Conservation (phyloP, 2,113 vertebrate genomes). For the Columbina picui region DNA sequence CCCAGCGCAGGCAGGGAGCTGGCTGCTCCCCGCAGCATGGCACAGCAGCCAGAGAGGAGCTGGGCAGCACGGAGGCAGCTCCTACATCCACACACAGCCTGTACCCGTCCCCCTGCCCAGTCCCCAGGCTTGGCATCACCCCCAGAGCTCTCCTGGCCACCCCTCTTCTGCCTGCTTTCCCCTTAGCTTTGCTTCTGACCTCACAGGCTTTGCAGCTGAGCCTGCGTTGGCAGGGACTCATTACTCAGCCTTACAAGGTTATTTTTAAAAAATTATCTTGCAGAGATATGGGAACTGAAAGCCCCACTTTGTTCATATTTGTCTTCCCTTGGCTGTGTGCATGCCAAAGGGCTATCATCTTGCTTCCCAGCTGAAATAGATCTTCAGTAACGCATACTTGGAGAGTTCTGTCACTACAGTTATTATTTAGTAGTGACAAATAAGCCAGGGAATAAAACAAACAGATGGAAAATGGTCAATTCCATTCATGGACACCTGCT, state of each 20-base stretch:
- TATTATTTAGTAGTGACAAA: conserved; percentile 60
- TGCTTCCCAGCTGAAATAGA: conserved; percentile 66
- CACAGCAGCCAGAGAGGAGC: not conserved
- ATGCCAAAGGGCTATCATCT: conserved; percentile 61
- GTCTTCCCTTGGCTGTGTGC: not conserved
- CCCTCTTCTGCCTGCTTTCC: not conserved
- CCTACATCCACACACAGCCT: fast-evolving
- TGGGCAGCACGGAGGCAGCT: fast-evolving
- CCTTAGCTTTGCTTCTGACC: not conserved
- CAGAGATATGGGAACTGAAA: conserved; percentile 61
- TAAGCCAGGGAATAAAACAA: conserved; percentile 65
- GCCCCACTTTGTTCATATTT: conserved; percentile 36
- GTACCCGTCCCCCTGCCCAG: fast-evolving
- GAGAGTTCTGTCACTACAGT: conserved; percentile 63
- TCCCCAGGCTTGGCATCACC: not conserved
- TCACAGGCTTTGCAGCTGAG: not conserved
- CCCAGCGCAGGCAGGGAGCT: not conserved
- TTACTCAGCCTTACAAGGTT: not conserved
- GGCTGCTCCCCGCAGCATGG: not conserved
- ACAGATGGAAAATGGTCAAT: conserved; percentile 66
- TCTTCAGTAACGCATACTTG: conserved; percentile 70
- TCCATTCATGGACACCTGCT: conserved; percentile 44
- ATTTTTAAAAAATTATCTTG: conserved; percentile 22
- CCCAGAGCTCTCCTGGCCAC: not conserved
- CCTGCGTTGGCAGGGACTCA: not conserved